A percentile compares a stretch with the other conserved stretches of the same genome.
Evolutionary conservation across 2,113 vertebrate genomes (phyloP).

Genomic region (Podarcis raffonei): DNA sequence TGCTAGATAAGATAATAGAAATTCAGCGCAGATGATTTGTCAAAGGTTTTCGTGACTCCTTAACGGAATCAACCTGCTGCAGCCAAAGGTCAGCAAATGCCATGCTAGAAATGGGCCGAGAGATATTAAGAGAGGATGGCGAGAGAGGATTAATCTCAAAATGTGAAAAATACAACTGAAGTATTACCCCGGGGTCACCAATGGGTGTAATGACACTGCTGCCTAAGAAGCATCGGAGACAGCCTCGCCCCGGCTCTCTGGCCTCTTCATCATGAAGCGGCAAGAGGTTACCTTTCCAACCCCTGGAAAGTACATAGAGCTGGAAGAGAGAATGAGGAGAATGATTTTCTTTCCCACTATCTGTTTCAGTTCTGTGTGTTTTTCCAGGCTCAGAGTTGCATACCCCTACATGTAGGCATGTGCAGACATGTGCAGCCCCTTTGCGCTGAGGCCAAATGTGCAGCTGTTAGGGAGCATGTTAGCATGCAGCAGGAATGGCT

Average conservation of each 20-base stretch:
- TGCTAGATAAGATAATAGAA: constrained; percentile 52
- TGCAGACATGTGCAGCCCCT: background rate
- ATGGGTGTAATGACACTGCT: too few species aligned
- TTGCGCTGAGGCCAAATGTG: background rate
- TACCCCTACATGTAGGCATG: too few species aligned
- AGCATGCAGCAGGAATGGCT: background rate
- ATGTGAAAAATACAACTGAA: background rate
- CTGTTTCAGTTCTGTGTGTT: too few species aligned
- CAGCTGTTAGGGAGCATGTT: background rate
- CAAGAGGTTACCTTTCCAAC: too few species aligned
- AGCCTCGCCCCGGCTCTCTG: too few species aligned
- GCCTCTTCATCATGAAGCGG: too few species aligned
- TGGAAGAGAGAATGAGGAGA: too few species aligned
- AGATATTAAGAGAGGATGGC: fast-evolving
- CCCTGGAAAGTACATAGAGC: too few species aligned
- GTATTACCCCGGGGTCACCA: too few species aligned
- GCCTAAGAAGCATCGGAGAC: too few species aligned
- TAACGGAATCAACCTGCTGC: background rate
- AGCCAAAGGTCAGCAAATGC: constrained; percentile 24
- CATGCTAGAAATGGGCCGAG: background rate
- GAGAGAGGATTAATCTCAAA: background rate
- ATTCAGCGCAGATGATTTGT: constrained; percentile 5
- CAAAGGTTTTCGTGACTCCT: constrained; percentile 29
- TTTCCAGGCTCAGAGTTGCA: too few species aligned
- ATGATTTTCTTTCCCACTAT: too few species aligned